These are phyloP conservation scores for Harpagoxenus sublaevis DNA, from an alignment of 2,888 invertebrate genomes.

Conservation along the genomic window DNA sequence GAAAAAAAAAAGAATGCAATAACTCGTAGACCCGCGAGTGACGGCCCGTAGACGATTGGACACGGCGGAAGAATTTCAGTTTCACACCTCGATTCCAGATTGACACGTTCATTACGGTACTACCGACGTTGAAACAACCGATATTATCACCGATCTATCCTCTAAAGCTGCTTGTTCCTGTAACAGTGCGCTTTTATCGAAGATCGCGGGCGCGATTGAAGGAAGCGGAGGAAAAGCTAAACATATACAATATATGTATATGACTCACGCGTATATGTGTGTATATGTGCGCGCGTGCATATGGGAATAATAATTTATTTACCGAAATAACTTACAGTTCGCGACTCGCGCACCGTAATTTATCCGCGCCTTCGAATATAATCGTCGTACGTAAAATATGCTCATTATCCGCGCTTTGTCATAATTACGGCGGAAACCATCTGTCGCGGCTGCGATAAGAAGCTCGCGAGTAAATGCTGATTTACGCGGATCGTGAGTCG, in stretches of 20 bases:
- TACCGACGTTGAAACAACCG: background rate
- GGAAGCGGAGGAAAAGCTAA: background rate
- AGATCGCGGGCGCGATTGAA: background rate
- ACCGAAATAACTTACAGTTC: constrained; percentile 30
- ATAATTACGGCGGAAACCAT: constrained; percentile 42
- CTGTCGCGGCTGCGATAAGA: constrained; percentile 33
- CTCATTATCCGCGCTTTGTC: constrained; percentile 52
- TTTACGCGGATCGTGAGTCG: constrained; percentile 36
- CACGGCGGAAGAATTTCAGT: constrained; percentile 43
- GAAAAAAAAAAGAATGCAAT: constrained; percentile 66
- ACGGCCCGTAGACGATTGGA: constrained; percentile 66
- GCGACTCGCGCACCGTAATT: constrained; percentile 30
- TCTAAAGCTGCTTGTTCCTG: background rate
- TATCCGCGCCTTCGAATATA: constrained; percentile 42
- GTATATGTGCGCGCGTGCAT: background rate
- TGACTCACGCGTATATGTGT: background rate
- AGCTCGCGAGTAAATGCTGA: constrained; percentile 32
- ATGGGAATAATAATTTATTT: constrained; percentile 43
- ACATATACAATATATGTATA: background rate
- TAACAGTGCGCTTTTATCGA: constrained; percentile 2
- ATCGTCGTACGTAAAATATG: constrained; percentile 50
- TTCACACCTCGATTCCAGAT: constrained; percentile 20
- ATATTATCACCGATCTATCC: constrained; percentile 28
- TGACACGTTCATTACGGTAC: constrained; percentile 28
- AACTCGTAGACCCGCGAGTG: constrained; percentile 75